phyloP scores from a whole-genome alignment of 2,113 vertebrate genomes.

The Solenodon paradoxus region DNA sequence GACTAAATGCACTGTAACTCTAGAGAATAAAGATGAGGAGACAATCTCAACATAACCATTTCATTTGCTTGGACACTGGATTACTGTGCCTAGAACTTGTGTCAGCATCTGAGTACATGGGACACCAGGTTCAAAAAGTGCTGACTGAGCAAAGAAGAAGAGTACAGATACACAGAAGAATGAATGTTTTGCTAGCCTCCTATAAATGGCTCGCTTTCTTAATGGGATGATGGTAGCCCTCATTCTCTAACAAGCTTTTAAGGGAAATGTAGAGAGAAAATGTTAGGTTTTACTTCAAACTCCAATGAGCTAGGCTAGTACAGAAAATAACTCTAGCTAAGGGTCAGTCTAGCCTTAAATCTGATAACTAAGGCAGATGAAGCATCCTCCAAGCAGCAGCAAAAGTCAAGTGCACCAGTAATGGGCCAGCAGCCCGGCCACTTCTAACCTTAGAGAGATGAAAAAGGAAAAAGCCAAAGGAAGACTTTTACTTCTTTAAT shows the following conservation, averaged over 20 bases:
- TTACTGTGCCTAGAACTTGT: neutral
- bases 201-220: neutral
- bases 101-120: neutral
- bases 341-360: neutral
- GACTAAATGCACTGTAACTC: neutral
- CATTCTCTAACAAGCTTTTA: neutral
- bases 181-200: neutral
- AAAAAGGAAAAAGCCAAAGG: neutral
- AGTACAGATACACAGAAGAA: neutral
- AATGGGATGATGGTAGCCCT: neutral
- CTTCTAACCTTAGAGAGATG: neutral
- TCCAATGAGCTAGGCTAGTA: neutral
- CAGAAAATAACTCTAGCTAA: neutral
- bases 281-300: neutral
- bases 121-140: neutral
- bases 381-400: neutral
- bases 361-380: neutral
- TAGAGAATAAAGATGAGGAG: neutral
- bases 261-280: neutral
- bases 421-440: neutral
- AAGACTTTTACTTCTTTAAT: neutral
- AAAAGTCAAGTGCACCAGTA: accelerated
- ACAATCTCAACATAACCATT: neutral
- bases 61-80: neutral
- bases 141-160: neutral